Conservation (phyloP, 2,113 vertebrate genomes). For the Anguilla rostrata region DNA sequence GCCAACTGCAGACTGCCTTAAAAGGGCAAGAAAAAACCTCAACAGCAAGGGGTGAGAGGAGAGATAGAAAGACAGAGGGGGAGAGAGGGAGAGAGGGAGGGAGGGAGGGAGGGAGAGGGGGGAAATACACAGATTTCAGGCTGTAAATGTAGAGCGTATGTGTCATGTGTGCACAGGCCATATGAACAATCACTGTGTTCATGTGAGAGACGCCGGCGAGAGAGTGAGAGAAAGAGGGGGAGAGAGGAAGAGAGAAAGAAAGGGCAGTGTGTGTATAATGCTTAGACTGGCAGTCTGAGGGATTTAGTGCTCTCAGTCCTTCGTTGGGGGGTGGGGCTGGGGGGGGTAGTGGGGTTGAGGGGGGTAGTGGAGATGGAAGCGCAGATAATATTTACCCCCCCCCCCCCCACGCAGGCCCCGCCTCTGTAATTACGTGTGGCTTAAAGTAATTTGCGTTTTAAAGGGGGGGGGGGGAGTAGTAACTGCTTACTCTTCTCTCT, state of each 20-base stretch:
- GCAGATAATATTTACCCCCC: constrained; percentile 65
- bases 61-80: background rate
- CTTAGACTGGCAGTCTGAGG: constrained; percentile 70
- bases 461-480: constrained; percentile 41
- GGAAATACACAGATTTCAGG: constrained; percentile 29
- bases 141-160: background rate
- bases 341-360: constrained; percentile 31
- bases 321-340: constrained; percentile 21
- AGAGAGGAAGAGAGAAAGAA: constrained; percentile 30
- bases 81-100: background rate
- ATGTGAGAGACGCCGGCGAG: constrained; percentile 16
- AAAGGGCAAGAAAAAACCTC: constrained; percentile 56
- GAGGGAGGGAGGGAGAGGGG: background rate
- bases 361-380: constrained; percentile 55
- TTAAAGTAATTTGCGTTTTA: constrained; percentile 47
- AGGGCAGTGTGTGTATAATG: constrained; percentile 53
- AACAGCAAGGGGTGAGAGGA: constrained; percentile 6
- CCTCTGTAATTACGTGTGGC: constrained; percentile 57
- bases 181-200: constrained; percentile 13
- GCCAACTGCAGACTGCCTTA: constrained; percentile 50
- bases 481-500: constrained; percentile 18
- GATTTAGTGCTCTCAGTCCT: constrained; percentile 57
- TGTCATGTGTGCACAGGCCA: background rate
- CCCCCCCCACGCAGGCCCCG: constrained; percentile 35
- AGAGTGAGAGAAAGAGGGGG: constrained; percentile 19